A percentile compares a stretch with the other conserved stretches of the same genome.
These are phyloP conservation scores for Tribolium castaneum DNA, from an alignment of 1,140 invertebrate genomes.

Conservation along the genomic window DNA sequence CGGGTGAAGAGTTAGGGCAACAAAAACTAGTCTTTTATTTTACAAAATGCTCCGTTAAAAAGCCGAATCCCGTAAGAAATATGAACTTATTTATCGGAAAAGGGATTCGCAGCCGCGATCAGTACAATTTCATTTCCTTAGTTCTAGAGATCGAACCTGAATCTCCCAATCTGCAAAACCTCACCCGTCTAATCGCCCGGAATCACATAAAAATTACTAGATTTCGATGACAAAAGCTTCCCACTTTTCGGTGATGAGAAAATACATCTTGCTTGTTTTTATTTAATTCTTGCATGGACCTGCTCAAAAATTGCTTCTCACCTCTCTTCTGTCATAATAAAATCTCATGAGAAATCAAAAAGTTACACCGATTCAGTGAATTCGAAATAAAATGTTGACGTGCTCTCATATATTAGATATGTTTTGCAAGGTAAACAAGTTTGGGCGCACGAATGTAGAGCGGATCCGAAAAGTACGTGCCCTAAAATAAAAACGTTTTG, in stretches of 20 bases:
- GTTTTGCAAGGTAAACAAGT: not conserved
- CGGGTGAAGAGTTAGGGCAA: not conserved
- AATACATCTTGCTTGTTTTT: no score
- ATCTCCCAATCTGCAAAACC: not conserved
- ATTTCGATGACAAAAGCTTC: not conserved
- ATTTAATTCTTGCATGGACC: not conserved
- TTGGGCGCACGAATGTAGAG: not conserved
- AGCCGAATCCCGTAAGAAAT: no score
- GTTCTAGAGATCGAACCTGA: not conserved
- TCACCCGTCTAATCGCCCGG: not conserved
- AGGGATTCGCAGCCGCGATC: not conserved
- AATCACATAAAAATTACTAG: no score
- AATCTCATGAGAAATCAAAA: constrained; percentile 24
- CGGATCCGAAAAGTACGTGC: not conserved
- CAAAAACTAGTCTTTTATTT: not conserved
- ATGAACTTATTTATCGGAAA: not conserved
- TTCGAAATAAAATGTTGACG: constrained; percentile 15
- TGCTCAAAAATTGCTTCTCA: not conserved
- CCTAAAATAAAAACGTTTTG: no score
- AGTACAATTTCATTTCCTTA: not conserved
- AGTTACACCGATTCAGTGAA: constrained; percentile 22
- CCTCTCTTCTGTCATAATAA: constrained; percentile 15
- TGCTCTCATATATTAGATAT: not conserved
- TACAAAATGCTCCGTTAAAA: not conserved
- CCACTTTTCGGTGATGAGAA: not conserved